Conservation (phyloP, 2,797 vertebrate genomes). For the Tragopan temminckii region DNA sequence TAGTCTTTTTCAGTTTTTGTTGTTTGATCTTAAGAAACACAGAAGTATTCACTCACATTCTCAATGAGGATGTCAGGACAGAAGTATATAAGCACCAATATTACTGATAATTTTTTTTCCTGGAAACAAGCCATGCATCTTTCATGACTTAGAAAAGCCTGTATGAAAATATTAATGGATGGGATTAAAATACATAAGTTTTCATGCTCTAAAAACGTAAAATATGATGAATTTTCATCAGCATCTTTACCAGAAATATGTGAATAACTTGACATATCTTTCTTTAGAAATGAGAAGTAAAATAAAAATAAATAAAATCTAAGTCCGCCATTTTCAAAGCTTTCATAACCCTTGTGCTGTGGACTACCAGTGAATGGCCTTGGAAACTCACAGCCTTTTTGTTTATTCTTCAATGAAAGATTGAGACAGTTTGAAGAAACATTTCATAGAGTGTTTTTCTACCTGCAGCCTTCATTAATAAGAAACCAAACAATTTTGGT, state of each 20-base stretch:
- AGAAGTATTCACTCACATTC: background rate
- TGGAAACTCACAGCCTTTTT: background rate
- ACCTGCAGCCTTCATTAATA: background rate
- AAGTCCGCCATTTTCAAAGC: background rate
- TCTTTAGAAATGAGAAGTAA: background rate
- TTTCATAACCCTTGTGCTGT: background rate
- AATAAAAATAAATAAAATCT: background rate
- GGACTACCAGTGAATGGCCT: background rate
- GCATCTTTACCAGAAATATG: background rate
- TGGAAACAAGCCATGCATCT: rapidly evolving
- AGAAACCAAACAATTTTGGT: rapidly evolving
- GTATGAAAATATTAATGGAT: background rate
- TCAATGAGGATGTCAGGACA: rapidly evolving
- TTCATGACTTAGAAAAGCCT: background rate
- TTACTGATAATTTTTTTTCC: background rate
- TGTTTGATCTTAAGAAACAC: background rate
- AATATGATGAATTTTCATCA: background rate
- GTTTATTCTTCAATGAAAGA: background rate
- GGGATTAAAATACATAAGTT: background rate
- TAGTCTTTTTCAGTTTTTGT: background rate
- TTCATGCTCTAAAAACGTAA: background rate
- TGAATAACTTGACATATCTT: background rate
- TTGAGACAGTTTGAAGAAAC: background rate
- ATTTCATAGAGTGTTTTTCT: background rate
- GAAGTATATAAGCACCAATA: background rate